Conservation (phyloP, 2,113 vertebrate genomes). For the Hydrochoerus hydrochaeris region DNA sequence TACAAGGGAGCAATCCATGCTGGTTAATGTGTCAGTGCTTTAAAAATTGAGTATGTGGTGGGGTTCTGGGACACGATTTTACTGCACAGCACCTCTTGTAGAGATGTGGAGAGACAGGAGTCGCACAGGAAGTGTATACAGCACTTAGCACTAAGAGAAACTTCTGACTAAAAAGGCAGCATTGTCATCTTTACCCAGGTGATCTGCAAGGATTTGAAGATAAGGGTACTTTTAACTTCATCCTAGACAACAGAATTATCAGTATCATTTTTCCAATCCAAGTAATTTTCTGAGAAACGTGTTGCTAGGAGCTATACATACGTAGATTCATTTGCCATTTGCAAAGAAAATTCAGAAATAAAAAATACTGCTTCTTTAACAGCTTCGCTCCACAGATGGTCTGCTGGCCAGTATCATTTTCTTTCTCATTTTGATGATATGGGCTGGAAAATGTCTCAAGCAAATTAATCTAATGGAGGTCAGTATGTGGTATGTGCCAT, state of each 20-base stretch:
- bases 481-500: constrained; percentile 82
- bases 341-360: constrained; percentile 49
- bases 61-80: not conserved
- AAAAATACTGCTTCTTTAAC: constrained; percentile 63
- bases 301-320: not conserved
- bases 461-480: constrained; percentile 84
- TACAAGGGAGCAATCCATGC: not conserved
- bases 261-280: constrained; percentile 27
- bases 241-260: constrained; percentile 4
- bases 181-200: not conserved
- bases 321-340: not conserved
- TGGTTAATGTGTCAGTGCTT: not conserved
- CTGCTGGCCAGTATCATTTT: constrained; percentile 79
- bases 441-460: constrained; percentile 84
- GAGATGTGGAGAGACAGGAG: not conserved
- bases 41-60: not conserved
- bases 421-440: constrained; percentile 75
- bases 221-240: constrained; percentile 51
- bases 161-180: not conserved
- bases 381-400: constrained; percentile 77
- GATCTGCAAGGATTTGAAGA: not conserved
- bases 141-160: not conserved
- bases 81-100: not conserved
- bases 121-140: not conserved
- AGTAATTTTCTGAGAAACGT: constrained; percentile 13